Base-by-base conservation (phyloP, 2,797 vertebrate genomes). In the Lateolabrax maculatus region DNA sequence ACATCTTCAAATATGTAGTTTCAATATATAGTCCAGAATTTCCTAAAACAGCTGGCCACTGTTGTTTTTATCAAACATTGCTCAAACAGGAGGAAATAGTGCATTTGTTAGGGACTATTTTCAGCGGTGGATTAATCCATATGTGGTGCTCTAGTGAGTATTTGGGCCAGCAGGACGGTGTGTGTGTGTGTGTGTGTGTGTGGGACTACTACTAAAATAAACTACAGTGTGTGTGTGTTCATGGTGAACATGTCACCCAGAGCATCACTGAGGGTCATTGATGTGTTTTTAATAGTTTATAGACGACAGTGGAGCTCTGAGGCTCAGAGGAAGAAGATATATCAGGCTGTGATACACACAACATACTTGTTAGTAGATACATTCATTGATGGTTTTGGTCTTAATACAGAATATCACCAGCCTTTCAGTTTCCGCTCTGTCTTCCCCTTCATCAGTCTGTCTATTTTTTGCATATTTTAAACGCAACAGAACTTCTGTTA, bases 381-480 rank as follows among this genome's bases (percentile, higher is more conserved):
- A 19, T 36, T 36, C 19, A 46, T 37, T 44, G 4, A 15, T 36
- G 9, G 46, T 53, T 31, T 65, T 31, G 21, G 5, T 57, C 7
- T 56, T 49, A 12, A 39, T 25, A 10, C 18, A 56, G 23, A 70
- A 70, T 49, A 43, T 27, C 39, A 34, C 5, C 5, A 36, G 5
- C 15, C 1, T 6, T 9, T 29, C 15, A 16, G 25, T 44, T 10
- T 11, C 18, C 21, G 4, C 9, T 64, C 23, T 23, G 8, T 44
- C 1, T 53, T 5, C 19, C 7, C 27, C 55, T 18, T 44, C 56
- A 23, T 60, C 41, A 18, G 18, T 66, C 56, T 48, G 23, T 74
- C 23, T 61, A 16, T 46, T 57, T 51, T 44, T 53, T 64, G 36
- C 67, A 43, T 25, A 46, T 77, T 62, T 48, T 79, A 63, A 75